Conservation (phyloP, 2,113 vertebrate species). For the Antechinus flavipes region DNA sequence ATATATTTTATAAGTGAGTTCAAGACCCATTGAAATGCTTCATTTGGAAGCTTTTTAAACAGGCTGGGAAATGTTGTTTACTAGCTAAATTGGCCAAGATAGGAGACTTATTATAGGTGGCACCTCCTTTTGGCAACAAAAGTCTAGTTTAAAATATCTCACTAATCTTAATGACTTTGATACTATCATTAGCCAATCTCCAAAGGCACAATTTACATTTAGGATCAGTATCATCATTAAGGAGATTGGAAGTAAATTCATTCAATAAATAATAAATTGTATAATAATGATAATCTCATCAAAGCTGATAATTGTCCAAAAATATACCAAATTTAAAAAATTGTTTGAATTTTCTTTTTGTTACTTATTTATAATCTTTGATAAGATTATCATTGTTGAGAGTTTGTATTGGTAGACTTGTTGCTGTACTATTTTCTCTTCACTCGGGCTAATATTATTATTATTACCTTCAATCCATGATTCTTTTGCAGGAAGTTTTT, state of each 20-base stretch:
- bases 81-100: background rate
- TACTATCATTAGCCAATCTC: background rate
- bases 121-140: background rate
- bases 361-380: background rate
- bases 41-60: background rate
- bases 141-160: background rate
- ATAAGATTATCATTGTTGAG: background rate
- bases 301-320: background rate
- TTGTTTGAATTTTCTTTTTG: background rate
- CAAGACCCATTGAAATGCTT: background rate
- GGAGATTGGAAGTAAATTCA: background rate
- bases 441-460: background rate
- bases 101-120: background rate
- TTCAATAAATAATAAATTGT: background rate
- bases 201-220: background rate
- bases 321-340: background rate
- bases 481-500: background rate
- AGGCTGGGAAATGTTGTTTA: background rate
- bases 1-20: background rate
- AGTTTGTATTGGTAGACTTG: background rate
- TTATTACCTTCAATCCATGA: background rate
- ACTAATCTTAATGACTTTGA: background rate
- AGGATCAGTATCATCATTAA: background rate
- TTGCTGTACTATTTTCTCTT: background rate
- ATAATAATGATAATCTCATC: background rate